Conservation (phyloP, 2,797 vertebrate species). For the Synaphobranchus kaupii region DNA sequence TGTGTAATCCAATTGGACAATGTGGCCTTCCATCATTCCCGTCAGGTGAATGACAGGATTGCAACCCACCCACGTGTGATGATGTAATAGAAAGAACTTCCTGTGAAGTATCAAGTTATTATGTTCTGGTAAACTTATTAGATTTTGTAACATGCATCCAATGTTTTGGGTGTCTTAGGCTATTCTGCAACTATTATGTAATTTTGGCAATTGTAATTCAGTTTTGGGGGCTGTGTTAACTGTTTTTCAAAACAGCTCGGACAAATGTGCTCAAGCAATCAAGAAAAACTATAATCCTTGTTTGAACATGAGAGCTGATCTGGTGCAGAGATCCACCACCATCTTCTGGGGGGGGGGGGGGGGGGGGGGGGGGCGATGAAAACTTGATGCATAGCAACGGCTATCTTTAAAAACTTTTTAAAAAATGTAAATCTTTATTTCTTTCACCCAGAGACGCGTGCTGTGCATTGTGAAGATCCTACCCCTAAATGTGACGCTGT, state of each 20-base stretch:
- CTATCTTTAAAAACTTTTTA: background rate
- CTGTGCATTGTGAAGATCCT: background rate
- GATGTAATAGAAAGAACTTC: background rate
- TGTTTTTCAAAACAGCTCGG: background rate
- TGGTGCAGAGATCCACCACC: no score
- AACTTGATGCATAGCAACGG: no score
- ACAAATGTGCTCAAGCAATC: no score
- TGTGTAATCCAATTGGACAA: background rate
- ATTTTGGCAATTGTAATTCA: slow-evolving; percentile 1
- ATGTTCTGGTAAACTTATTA: background rate
- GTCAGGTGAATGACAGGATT: no score
- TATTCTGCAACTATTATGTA: background rate
- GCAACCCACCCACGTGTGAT: background rate
- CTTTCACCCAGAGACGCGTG: background rate
- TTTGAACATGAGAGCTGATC: no score
- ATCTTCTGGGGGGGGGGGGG: no score
- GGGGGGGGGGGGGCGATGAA: no score
- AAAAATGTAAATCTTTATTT: background rate
- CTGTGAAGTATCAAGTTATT: background rate
- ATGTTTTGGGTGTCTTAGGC: background rate
- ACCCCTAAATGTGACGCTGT: background rate
- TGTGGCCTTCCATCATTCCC: no score
- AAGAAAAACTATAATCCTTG: no score
- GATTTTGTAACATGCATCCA: background rate
- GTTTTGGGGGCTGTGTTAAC: slow-evolving; percentile 12